Percentiles rank a stretch among this genome's conserved stretches.
These are phyloP conservation scores for Trachymyrmex septentrionalis DNA, from an alignment of 1,140 invertebrate species.

Conservation along the genomic window DNA sequence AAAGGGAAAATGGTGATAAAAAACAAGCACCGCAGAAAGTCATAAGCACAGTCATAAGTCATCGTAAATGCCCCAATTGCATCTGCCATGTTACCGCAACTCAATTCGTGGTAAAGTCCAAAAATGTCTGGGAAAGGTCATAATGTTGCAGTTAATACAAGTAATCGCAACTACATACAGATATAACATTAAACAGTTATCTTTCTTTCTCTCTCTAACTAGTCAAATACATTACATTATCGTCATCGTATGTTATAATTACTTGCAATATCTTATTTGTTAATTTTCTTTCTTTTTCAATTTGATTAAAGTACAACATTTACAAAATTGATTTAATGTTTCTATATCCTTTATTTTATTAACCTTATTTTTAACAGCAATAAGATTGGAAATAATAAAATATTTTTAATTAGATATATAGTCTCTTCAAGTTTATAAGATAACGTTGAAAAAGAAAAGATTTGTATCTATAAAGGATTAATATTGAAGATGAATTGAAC, in stretches of 20 bases:
- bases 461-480: constrained; percentile 2
- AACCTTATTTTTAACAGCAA: not conserved
- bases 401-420: not conserved
- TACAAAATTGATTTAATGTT: not conserved
- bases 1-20: constrained; percentile 59
- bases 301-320: not conserved
- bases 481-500: not conserved
- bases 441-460: not conserved
- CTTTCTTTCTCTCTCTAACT: too few relatives aligned
- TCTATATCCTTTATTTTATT: not conserved
- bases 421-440: not conserved
- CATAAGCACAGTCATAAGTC: constrained; percentile 78
- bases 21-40: constrained; percentile 78
- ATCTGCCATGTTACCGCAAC: constrained; percentile 69
- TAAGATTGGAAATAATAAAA: too few relatives aligned
- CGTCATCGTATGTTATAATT: not conserved
- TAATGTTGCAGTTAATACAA: not conserved
- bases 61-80: constrained; percentile 79
- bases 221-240: not conserved
- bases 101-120: not conserved
- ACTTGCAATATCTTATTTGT: not conserved
- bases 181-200: not conserved
- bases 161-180: not conserved
- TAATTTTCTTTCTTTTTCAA: not conserved
- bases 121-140: not conserved